Base-by-base conservation (phyloP, 2,888 invertebrate species). In the Podotricha telesiphe region DNA sequence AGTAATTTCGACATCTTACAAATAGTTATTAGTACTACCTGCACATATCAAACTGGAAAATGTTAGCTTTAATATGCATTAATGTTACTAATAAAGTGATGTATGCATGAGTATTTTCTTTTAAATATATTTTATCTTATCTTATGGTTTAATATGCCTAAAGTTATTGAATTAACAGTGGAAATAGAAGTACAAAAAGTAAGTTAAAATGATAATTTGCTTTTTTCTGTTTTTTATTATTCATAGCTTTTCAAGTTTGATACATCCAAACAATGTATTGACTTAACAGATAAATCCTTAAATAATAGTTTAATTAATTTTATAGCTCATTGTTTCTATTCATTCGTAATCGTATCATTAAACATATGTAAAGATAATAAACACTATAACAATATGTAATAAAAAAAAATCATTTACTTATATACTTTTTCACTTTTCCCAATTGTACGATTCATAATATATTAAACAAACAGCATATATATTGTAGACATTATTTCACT, bases 171-270 rank as follows among this genome's bases (percentile, higher is more conserved):
- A 79, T 86, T 95, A 70, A 93, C 93, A 77, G 91, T 95, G 67
- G 94, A 95, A 88, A 82, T 95, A 67, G 90, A 93, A 76, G 79
- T 95, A 48, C 94, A 94, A 81, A 94, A 87, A 78, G 94, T 94
- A 74, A 68, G 59, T 34, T 19, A 20, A 15, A 28, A 28, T 28
- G 2, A 28, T 28, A 6, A 28, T 6, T 28, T 28, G 28, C 3
- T 28, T 28, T 28, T 28, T 28, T 28, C 6, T 28, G 6, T 28
- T 28, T 28, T 28, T 28, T 28, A 28, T 28, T 4, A 6, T 28
- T 4, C 28, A 8, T 37, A 37, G 37, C 6, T 51, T 55, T 19
- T 53, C 37, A 13, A 1, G 42, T 11, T 42, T 42, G 10, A 8
- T 10, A 13, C 13, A 13, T 42, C 1, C n/a, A 34, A 11, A 37